phyloP scores from a whole-genome alignment of 2,888 invertebrate species.

The Drosophila quinaria region DNA sequence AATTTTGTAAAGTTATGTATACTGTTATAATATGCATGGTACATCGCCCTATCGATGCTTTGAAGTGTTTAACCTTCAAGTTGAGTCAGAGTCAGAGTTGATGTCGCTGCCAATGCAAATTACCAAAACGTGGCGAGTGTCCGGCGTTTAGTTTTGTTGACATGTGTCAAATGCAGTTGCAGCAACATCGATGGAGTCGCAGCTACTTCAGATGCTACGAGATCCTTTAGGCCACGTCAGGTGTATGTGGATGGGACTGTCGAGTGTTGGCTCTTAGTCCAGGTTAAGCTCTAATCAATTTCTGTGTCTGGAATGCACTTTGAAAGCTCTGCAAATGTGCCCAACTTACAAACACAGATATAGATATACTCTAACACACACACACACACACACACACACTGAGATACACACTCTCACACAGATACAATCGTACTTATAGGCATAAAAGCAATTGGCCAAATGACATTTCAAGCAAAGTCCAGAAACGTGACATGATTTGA shows the following conservation, averaged over 20 bases:
- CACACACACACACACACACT: not conserved
- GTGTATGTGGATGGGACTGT: not conserved
- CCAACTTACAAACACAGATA: conserved; percentile 4
- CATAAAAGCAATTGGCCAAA: conserved; percentile 70
- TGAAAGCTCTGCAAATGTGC: not conserved
- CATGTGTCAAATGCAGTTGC: conserved; percentile 23
- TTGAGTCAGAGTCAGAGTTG: not conserved
- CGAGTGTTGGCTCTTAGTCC: conserved; percentile 6
- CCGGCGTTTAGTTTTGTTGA: conserved; percentile 20
- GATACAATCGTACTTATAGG: not conserved
- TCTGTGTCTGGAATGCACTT: conserved; percentile 28
- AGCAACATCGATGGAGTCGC: conserved; percentile 1
- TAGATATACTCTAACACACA: not conserved
- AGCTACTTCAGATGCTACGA: conserved; percentile 10
- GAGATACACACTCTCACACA: not conserved
- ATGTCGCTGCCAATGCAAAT: conserved; percentile 13
- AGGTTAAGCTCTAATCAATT: conserved; percentile 31
- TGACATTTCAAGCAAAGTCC: conserved; percentile 72
- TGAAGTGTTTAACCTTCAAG: too few relatives aligned
- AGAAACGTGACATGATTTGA: conserved; percentile 73
- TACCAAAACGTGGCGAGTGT: conserved; percentile 5
- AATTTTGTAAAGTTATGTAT: too few relatives aligned
- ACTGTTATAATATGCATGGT: too few relatives aligned
- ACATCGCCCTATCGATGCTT: too few relatives aligned
- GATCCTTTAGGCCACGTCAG: not conserved